These are phyloP conservation scores for Schrankia costaestrigalis DNA, from an alignment of 2,888 invertebrate species.

Conservation along the genomic window DNA sequence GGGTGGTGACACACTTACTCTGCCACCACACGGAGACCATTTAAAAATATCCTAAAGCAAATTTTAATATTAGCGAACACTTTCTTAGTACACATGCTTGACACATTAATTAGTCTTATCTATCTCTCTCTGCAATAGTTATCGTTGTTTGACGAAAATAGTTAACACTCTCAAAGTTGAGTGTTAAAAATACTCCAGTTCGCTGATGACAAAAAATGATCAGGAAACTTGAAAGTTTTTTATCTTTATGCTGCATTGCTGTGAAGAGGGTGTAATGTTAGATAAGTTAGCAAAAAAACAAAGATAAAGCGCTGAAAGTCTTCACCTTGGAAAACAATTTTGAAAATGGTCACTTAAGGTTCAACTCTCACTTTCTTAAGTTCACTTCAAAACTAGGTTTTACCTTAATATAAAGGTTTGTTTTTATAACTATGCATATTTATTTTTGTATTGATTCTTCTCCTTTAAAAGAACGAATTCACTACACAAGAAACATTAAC, in stretches of 20 bases:
- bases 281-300: slow-evolving; percentile 16
- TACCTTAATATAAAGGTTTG: too few species aligned
- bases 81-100: slow-evolving; percentile 14
- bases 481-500: too few species aligned
- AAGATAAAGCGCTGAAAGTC: slow-evolving; percentile 21
- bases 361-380: background rate
- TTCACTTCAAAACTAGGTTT: too few species aligned
- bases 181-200: slow-evolving; percentile 27
- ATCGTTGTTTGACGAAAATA: slow-evolving; percentile 27
- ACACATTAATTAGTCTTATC: slow-evolving; percentile 27
- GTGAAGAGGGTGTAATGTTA: slow-evolving; percentile 24
- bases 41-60: too few species aligned
- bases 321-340: background rate
- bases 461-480: too few species aligned
- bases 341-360: background rate
- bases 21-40: too few species aligned
- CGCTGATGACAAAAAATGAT: slow-evolving; percentile 24
- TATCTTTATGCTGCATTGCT: slow-evolving; percentile 19
- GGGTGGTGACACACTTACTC: too few species aligned
- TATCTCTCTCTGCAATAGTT: slow-evolving; percentile 25
- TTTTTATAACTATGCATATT: too few species aligned
- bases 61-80: slow-evolving; percentile 15
- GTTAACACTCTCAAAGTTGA: slow-evolving; percentile 23
- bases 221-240: slow-evolving; percentile 12
- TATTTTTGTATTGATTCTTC: too few species aligned